Base-by-base conservation (phyloP, 2,888 invertebrate species). In the Latrodectus hesperus region DNA sequence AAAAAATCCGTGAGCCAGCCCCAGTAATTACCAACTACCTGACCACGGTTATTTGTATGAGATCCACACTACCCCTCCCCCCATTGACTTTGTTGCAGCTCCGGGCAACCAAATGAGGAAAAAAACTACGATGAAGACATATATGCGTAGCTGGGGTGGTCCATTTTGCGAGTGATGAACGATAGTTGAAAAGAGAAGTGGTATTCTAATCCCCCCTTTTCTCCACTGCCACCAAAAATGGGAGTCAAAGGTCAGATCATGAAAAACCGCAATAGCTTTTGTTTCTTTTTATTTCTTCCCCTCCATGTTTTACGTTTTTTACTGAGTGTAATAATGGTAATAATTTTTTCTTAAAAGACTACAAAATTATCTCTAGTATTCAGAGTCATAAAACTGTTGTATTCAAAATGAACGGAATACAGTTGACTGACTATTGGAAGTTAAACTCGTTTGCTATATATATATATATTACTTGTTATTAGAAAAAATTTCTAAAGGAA, bases 21-120 rank as follows among this genome's bases (percentile, higher is more conserved):
- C 81, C 77, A 77, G 67, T 87, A 87, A 87, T 87, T 87, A 87
- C 86, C 65, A 83, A 76, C 74, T 79, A 73, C 73, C 71, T 74
- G 80, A 79, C 80, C 75, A 70, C 67, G 76, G 76, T 76, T 81
- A 87, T 87, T 87, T 87, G 81, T 87, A 87, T 82, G 38, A 11
- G 64, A 14, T 38, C 85, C 74, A 55, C 14, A 4, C 38, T 38
- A 38, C 38, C 38, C 38, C 38, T 38, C 38, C 38, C 38, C 38
- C 38, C 38, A 38, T 6, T 38, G 38, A 38, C 38, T 38, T 84
- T 84, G 77, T 84, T 84, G 84, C 84, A 80, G 67, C 65, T 80
- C 76, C 49, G 71, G 73, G 82, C 67, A 82, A 70, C 75, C 82
- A 70, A 75, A 60, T 4, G 11, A n/a, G 60, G 60, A n/a, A n/a